Evolutionary conservation across 2,113 vertebrate species (phyloP), one percentile per base, ranked within the genome.

Genomic region (Phalacrocorax pelagicus): DNA sequence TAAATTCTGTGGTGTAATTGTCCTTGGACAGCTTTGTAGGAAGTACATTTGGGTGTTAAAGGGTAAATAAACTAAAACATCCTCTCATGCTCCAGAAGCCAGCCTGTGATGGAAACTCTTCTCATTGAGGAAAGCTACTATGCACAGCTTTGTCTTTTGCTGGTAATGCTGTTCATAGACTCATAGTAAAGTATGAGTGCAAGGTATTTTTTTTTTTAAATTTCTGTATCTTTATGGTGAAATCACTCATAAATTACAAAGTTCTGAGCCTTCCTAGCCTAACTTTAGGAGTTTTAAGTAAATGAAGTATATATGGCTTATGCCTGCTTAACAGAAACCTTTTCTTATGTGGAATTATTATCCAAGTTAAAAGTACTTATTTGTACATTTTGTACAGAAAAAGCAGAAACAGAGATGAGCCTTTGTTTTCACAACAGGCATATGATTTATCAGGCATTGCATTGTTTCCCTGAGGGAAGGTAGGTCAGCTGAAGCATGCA

Each of bases 401-500:
- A 88, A 86, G 12, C 42, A 85, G 47, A 10, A 92, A 58, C 29
- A 66, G 88, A 81, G 75, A 66, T 65, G 54, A 95, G 55, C 7
- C 46, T 92, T 89, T 75, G 23, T 58, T 91, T 94, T 89, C 70
- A 69, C 62, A 80, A 73, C 32, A 30, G 81, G 36, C 22, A 12
- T 81, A 58, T 44, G 61, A 95, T 94, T 94, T 95, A 81, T 66
- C 70, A 87, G 70, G 20, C 80, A 58, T 42, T 91, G 14, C 23
- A 6, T 84, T 81, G 49, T 79, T 85, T 88, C 83, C 86, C 86
- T 65, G 55, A 42, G 42, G 77, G 77, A 91, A 86, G 90, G 63
- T 77, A 87, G 94, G 78, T 95, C 95, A 95, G n/a, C 27, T 77
- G 77, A 81, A 94, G 29, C 78, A 77, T 89, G 70, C 22, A 69